phyloP scores from a whole-genome alignment of 2,888 invertebrate genomes.

The Xylocampa areola region DNA sequence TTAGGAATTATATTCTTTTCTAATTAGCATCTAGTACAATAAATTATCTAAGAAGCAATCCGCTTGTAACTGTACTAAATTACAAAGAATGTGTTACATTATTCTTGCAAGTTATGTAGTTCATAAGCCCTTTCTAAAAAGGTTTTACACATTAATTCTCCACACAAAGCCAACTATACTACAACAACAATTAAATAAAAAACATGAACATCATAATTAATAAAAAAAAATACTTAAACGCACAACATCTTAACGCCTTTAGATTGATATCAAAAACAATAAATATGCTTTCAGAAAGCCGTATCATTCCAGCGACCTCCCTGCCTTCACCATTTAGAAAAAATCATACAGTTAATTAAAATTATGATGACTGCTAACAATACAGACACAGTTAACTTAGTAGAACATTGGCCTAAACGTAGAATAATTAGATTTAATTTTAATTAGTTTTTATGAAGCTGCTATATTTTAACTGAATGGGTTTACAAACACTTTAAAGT shows the following conservation, averaged over 20 bases:
- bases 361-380: constrained; percentile 42
- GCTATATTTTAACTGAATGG: constrained; percentile 25
- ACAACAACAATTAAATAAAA: constrained; percentile 29
- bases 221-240: constrained; percentile 29
- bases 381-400: constrained; percentile 35
- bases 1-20: too few species aligned
- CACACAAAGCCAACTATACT: constrained; percentile 1
- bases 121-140: too few species aligned
- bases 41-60: too few species aligned
- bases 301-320: constrained; percentile 37
- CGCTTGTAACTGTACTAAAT: too few species aligned
- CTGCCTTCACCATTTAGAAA: constrained; percentile 42
- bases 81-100: too few species aligned
- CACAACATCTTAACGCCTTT: constrained; percentile 36
- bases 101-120: too few species aligned
- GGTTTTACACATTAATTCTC: constrained; percentile 4
- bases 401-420: constrained; percentile 26
- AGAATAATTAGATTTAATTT: constrained; percentile 35
- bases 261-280: constrained; percentile 50
- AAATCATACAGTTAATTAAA: constrained; percentile 35
- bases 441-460: constrained; percentile 31
- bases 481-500: constrained; percentile 34
- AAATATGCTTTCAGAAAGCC: constrained; percentile 47
- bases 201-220: constrained; percentile 48
- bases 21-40: too few species aligned